phyloP scores from a whole-genome alignment of 2,888 invertebrate species.

The Chymomyza amoena region DNA sequence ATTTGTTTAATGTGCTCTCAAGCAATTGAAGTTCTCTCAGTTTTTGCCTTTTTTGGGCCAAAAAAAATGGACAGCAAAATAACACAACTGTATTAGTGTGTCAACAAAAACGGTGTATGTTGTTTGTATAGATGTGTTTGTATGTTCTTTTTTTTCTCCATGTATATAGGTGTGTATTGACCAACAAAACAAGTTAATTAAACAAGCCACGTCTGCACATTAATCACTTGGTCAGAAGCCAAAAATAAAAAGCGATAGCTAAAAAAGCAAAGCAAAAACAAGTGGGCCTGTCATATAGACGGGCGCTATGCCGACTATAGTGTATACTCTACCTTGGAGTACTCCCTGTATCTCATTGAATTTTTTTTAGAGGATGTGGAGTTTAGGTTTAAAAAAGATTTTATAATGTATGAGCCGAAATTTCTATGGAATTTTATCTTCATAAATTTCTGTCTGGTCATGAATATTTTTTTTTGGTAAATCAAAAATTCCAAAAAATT shows the following conservation, averaged over 20 bases:
- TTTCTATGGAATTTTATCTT: too few relatives aligned
- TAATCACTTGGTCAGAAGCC: slow-evolving; percentile 53
- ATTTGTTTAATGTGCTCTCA: not conserved
- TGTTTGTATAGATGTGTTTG: not conserved
- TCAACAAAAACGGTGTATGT: not conserved
- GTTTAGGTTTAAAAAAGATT: too few relatives aligned
- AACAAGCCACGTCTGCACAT: slow-evolving; percentile 60
- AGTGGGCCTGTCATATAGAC: not conserved
- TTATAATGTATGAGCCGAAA: too few relatives aligned
- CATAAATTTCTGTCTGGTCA: too few relatives aligned
- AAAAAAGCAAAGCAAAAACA: slow-evolving; percentile 3
- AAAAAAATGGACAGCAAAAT: not conserved
- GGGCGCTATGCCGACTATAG: too few relatives aligned
- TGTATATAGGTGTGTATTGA: not conserved
- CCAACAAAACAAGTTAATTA: slow-evolving; percentile 63
- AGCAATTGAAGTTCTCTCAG: not conserved
- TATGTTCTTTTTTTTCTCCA: not conserved
- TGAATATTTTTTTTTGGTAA: too few relatives aligned
- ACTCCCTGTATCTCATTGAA: too few relatives aligned
- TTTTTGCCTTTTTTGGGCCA: not conserved
- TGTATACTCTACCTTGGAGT: too few relatives aligned
- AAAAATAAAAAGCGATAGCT: slow-evolving; percentile 2
- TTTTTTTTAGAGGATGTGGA: too few relatives aligned
- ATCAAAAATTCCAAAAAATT: too few relatives aligned
- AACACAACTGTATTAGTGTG: not conserved